Base-by-base conservation (phyloP, 2,113 vertebrate species). In the Nothobranchius furzeri region DNA sequence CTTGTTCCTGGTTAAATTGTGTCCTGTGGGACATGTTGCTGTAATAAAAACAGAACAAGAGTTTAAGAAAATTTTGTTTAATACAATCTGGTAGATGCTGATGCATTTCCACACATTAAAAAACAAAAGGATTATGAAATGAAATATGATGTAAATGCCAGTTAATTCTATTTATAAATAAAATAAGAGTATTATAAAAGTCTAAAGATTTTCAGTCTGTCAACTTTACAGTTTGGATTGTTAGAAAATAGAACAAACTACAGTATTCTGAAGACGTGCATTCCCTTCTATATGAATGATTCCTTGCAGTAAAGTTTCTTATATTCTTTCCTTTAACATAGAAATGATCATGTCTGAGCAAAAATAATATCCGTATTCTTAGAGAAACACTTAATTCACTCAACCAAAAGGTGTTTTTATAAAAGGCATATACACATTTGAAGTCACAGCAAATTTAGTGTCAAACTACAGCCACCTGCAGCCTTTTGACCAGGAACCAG, bases 361-460 rank as follows among this genome's bases (percentile, higher is more conserved):
- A 43, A 66, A 30, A 40, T 50, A 64, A 40, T 30, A 30, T 30
- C 30, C 4, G 30, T 30, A 76, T 13, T 68, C 48, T 35, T 11
- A 68, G n/a, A 60, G 36, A 69, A 58, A 60, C 58, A 82, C 70
- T 77, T 73, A 37, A 81, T 84, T 69, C 70, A 43, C 60, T 81
- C 50, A 55, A 67, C 54, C 70, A 74, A 79, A 62, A 54, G 68
- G 65, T 49, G 45, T 71, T 36, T 36, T n/a, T 2, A 15, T 67
- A 78, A 76, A 83, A 85, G 66, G 72, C 79, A 72, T 85, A 72
- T 86, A 85, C 81, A 88, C 78, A 87, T 70, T 79, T 57, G 36
- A 75, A 79, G 74, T 55, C 20, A 36, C 40, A 37, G 43, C 53
- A 84, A 7, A 9, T 67, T 72, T 58, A 75, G 64, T 64, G 76